Evolutionary conservation across 2,113 vertebrate species (phyloP), one percentile per base, ranked within the genome.

Genomic region (Petromus typicus): DNA sequence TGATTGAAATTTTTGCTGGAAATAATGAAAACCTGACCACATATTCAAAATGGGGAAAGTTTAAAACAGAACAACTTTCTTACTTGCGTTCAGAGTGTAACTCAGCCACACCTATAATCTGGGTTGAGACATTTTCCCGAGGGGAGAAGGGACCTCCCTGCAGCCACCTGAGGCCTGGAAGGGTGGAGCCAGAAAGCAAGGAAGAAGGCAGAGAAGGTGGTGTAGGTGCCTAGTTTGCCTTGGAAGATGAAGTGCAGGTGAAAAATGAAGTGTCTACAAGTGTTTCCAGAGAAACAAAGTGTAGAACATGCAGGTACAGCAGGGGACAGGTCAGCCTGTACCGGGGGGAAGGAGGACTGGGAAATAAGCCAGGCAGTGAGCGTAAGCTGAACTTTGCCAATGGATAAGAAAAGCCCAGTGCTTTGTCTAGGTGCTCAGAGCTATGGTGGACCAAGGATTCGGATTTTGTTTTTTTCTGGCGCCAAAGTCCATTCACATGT

Each of bases 151-250:
- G 30, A 7, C 13, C 12, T 30, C n/a, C 0, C 56, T 45, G 69
- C 22, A 2, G 23, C 57, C 3, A 0, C 30, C 4, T 18, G 2
- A n/a, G 7, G 1, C 2, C 48, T 25, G 22, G 22, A 5, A 51
- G 45, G 59, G 37, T 32, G 63, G 23, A 10, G 11, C 5, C 40
- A 57, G 16, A 86, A 20, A 67, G 37, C 27, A 23, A 85, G 43
- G 9, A 59, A 25, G 25, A 34, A 32, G 1, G 8, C 23, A 2
- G 34, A 51, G 45, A 48, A 4, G 2, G 16, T 12, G 4, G 0
- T 22, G 9, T 0, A 3, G 9, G 7, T 59, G 23, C 63, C 3
- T 0, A 11, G 40, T 90, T 69, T 76, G 37, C 54, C 3, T 22
- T 59, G 56, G 32, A 54, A 66, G n/a, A 66, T 32, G 7, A 73